Conservation (phyloP, 23 tunicate species). For the Styela plicata region DNA sequence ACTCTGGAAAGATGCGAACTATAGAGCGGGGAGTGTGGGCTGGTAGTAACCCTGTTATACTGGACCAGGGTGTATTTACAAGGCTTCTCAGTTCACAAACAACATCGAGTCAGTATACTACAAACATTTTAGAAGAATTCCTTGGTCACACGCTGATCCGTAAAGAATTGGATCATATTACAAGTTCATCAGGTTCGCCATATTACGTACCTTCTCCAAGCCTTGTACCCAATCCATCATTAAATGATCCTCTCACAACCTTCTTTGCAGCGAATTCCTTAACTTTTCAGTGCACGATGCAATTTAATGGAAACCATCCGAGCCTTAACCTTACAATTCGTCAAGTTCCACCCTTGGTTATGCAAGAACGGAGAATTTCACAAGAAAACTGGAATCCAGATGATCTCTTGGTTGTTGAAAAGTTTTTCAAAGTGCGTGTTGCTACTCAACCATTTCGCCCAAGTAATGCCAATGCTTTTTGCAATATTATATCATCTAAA, state of each 20-base stretch:
- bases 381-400: constrained; percentile 28
- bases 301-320: background rate
- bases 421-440: constrained; percentile 60
- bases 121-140: constrained; percentile 58
- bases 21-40: constrained; percentile 42
- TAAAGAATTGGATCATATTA: constrained; percentile 14
- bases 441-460: constrained; percentile 47
- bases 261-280: constrained; percentile 12
- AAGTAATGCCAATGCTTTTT: constrained; percentile 44
- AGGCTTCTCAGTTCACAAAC: constrained; percentile 28
- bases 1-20: constrained; percentile 15
- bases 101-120: background rate
- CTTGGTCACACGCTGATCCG: constrained; percentile 31
- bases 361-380: constrained; percentile 12
- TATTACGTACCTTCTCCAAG: background rate
- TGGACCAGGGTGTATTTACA: constrained; percentile 35
- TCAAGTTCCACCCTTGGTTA: constrained; percentile 5
- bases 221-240: background rate
- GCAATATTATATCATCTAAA: constrained; percentile 64
- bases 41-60: constrained; percentile 29
- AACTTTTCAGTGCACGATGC: background rate
- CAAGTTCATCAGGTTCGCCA: background rate
- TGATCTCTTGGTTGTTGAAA: constrained; percentile 37
- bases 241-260: background rate
- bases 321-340: background rate